These are phyloP conservation scores for Venusia cambrica DNA, from an alignment of 2,888 invertebrate genomes.

Conservation along the genomic window DNA sequence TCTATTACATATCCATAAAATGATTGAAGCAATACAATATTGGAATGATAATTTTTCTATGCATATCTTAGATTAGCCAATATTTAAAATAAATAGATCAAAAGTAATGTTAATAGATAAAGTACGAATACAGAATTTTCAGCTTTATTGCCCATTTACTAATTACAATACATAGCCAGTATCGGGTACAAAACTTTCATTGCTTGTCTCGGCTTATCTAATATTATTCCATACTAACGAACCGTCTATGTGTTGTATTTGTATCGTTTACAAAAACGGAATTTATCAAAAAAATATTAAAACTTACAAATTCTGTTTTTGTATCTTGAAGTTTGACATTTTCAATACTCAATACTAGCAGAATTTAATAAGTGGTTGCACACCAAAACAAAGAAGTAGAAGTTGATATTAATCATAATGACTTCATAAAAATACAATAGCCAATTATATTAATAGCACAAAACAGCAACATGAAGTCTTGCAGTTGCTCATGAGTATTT, in stretches of 20 bases:
- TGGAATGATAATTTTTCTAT: slow-evolving; percentile 61
- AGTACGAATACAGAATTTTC: slow-evolving; percentile 37
- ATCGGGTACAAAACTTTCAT: slow-evolving; percentile 14
- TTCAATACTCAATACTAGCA: no score
- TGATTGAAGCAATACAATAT: slow-evolving; percentile 37
- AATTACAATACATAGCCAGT: slow-evolving; percentile 11
- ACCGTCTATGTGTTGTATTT: no score
- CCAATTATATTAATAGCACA: slow-evolving; percentile 21
- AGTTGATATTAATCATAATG: no score
- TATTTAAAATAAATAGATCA: slow-evolving; percentile 45
- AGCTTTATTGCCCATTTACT: slow-evolving; percentile 34
- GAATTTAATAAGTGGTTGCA: no score
- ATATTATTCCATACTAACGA: no score
- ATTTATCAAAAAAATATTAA: no score
- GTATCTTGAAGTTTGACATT: no score
- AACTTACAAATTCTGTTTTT: no score
- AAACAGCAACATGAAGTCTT: slow-evolving; percentile 21
- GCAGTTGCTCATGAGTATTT: slow-evolving; percentile 30
- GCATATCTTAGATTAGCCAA: slow-evolving; percentile 50
- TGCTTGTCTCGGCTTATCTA: no score
- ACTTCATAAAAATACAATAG: slow-evolving; percentile 19
- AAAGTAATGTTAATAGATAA: slow-evolving; percentile 54
- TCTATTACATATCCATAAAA: slow-evolving; percentile 32
- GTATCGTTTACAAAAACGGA: no score
- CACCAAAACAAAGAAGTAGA: no score